Base-by-base conservation (phyloP, 2,888 invertebrate genomes). In the Norana najaformis region DNA sequence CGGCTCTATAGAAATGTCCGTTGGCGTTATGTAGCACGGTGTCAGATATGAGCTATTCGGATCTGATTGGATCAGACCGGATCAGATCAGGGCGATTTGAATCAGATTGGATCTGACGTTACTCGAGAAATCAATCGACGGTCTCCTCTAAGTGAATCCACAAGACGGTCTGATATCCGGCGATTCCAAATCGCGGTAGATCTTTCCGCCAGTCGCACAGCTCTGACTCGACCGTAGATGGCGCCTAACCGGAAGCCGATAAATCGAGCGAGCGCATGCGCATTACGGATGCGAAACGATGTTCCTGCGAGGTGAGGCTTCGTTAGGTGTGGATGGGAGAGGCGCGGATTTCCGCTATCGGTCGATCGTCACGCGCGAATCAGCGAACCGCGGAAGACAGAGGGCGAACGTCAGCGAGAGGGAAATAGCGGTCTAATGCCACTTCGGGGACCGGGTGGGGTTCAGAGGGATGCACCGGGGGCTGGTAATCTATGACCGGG, bases 391-490 rank as follows among this genome's bases (percentile, higher is more conserved):
- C 36, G 37, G 85, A 85, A 85, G 85, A 85, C 85, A 36, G 37
- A 85, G 37, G 69, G 85, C 34, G 83, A 83, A 3, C 34, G 83
- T 36, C 34, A 30, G 83, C 35, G 20, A 30, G 37, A 85, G 85
- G 85, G 85, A 85, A 37, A 85, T 36, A 85, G 85, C n/a, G 30
- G n/a, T 69, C 69, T 69, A 69, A 69, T 69, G 69, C 69, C n/a
- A 30, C 69, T n/a, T n/a, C n/a, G 30, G 69, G 69, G 69, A 69
- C 30, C 69, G 2, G 69, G 13, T n/a, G 69, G 69, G 69, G 30
- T 69, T 69, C 69, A 69, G 6, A 69, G 30, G 69, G 69, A 69
- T n/a, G 30, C n/a, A 69, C n/a, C n/a, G n/a, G n/a, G n/a, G n/a
- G n/a, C n/a, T 69, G 13, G 69, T 69, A 69, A 69, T 69, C 69